Percentiles rank a stretch among this genome's conserved stretches.
These are phyloP conservation scores for Eptesicus fuscus DNA, from an alignment of 2,113 vertebrate genomes.

Conservation along the genomic window DNA sequence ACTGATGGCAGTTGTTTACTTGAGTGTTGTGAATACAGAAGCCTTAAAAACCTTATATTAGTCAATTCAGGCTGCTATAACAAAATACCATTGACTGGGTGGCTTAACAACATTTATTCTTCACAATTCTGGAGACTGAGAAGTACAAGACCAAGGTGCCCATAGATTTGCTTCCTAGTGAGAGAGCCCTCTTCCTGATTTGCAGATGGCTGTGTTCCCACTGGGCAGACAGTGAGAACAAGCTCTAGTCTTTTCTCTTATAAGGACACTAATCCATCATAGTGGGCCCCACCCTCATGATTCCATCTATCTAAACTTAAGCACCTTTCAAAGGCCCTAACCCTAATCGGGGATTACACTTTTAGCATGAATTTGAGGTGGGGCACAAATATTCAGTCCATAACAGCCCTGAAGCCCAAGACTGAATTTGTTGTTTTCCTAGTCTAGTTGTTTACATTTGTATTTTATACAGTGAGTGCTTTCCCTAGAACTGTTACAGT, in stretches of 20 bases:
- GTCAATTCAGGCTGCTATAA: not conserved
- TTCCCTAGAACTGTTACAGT: conserved; percentile 1
- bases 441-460: conserved; percentile 18
- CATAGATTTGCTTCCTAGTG: conserved; percentile 2
- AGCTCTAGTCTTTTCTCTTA: not conserved
- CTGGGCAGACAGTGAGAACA: not conserved
- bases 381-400: not conserved
- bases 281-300: not conserved
- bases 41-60: not conserved
- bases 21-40: conserved; percentile 28
- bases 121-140: not conserved
- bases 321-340: not conserved
- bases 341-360: not conserved
- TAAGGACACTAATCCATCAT: not conserved
- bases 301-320: conserved; percentile 15
- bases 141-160: not conserved
- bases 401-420: not conserved
- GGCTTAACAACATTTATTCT: not conserved
- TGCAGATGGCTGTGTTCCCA: not conserved
- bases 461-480: conserved; percentile 6
- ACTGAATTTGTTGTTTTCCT: conserved; percentile 22
- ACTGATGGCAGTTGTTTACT: not conserved
- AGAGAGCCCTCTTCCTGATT: not conserved
- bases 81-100: not conserved
- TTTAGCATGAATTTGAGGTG: not conserved